Evolutionary conservation across 2,113 vertebrate species (phyloP).

Genomic region (Nibea albiflora): DNA sequence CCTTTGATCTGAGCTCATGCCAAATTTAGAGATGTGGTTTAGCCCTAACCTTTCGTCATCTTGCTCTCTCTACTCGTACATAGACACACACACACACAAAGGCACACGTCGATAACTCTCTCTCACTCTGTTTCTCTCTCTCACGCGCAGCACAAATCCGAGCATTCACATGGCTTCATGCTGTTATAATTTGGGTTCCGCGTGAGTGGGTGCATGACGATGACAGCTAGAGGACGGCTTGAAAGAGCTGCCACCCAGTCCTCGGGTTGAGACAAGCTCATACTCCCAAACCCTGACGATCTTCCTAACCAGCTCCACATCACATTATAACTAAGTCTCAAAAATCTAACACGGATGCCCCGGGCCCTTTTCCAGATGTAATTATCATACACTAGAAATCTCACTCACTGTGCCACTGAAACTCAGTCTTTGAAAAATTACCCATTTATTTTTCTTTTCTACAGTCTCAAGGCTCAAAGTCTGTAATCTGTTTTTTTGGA

Average conservation of each 20-base stretch:
- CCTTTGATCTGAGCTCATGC: slow-evolving; percentile 72
- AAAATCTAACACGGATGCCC: slow-evolving; percentile 37
- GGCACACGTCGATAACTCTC: slow-evolving; percentile 18
- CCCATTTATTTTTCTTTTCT: slow-evolving; percentile 44
- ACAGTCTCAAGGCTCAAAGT: slow-evolving; percentile 34
- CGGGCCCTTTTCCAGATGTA: slow-evolving; percentile 54
- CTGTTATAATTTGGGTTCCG: slow-evolving; percentile 62
- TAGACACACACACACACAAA: slow-evolving; percentile 1
- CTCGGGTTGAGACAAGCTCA: slow-evolving; percentile 31
- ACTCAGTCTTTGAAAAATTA: slow-evolving; percentile 54
- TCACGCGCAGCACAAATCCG: slow-evolving; percentile 40
- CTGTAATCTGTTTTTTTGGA: slow-evolving; percentile 53
- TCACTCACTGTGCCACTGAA: slow-evolving; percentile 27
- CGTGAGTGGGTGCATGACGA: slow-evolving; percentile 58
- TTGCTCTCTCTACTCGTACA: slow-evolving; percentile 11
- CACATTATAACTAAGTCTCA: slow-evolving; percentile 42
- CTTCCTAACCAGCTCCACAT: slow-evolving; percentile 33
- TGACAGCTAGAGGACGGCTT: slow-evolving; percentile 56
- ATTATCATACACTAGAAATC: slow-evolving; percentile 62
- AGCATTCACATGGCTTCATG: slow-evolving; percentile 58
- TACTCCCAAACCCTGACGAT: slow-evolving; percentile 17
- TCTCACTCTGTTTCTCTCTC: slow-evolving; percentile 7
- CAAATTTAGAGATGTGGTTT: slow-evolving; percentile 67
- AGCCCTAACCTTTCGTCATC: slow-evolving; percentile 58
- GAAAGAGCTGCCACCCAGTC: slow-evolving; percentile 56